Evolutionary conservation across 1,140 invertebrate species (phyloP), one percentile per base, ranked within the genome.

Genomic region (Calliopsis andreniformis): DNA sequence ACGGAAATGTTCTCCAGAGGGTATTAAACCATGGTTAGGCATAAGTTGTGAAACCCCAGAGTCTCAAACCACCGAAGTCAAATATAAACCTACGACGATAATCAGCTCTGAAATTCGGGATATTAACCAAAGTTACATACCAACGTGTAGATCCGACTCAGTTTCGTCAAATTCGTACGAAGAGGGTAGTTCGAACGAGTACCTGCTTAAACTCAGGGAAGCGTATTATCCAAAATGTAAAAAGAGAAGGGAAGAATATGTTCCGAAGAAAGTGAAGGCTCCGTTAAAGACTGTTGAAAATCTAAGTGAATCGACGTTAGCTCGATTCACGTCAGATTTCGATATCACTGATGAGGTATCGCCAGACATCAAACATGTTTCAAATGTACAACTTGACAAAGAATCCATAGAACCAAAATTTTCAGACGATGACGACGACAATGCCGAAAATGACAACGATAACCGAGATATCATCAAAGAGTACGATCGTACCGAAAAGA

Each of bases 221-320:
- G 67, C 69, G 0, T 89, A 92, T 71, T 87, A 87, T 78, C 89
- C 89, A 10, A 90, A 87, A 61, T 77, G 70, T 20, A 92, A 92
- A 49, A 92, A 91, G 59, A 81, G 87, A 61, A 78, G 89, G 30
- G 91, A 92, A 75, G 91, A 92, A 43, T 92, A 92, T 64, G 90
- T 92, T 28, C 91, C 92, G 10, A 87, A 83, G 49, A 92, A 88
- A 39, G 78, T 92, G 0, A 92, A 92, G 72, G 69, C 86, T 5
- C 88, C 89, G 2, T 69, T 92, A 5, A 90, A 90, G 69, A 82
- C 76, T 3, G 78, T 80, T 0, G 72, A 87, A 14, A 80, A 79
- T 39, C 42, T 88, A 18, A 86, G 87, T 3, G 88, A 90, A 10
- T 82, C 87, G 35, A 80, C 88, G 43, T 79, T 91, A 32, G 89